Evolutionary conservation across 2,113 vertebrate species (phyloP).

Genomic region (Gallinago jamesoni): DNA sequence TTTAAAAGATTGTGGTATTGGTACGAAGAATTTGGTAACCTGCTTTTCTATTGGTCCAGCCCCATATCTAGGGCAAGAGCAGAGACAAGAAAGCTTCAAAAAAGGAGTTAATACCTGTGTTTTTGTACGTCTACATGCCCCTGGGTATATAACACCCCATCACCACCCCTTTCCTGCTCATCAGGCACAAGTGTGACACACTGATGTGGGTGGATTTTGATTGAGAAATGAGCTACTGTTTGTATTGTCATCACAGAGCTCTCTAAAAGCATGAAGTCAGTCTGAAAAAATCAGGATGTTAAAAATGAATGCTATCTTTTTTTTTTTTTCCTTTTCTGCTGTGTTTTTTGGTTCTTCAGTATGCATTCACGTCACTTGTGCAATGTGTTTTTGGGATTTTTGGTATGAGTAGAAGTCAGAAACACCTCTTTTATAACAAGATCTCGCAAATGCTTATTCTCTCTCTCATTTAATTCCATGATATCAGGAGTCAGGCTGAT

Average conservation of each 20-base stretch:
- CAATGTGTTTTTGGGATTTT: not conserved
- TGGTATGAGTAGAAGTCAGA: not conserved
- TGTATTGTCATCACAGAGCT: constrained; percentile 56
- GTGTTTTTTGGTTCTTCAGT: not conserved
- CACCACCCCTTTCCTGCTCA: constrained; percentile 28
- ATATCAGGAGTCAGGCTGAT: not conserved
- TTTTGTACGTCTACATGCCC: not conserved
- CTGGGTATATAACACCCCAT: constrained; percentile 5
- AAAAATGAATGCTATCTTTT: not conserved
- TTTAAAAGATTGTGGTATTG: not conserved
- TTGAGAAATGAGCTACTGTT: constrained; percentile 62
- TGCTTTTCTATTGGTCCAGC: not conserved
- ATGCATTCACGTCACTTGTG: not conserved
- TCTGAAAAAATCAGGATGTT: constrained; percentile 35
- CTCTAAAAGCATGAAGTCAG: not conserved
- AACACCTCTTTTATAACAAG: not conserved
- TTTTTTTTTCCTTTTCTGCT: not conserved
- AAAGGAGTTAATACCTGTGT: not conserved
- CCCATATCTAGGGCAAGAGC: not conserved
- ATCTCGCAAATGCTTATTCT: not conserved
- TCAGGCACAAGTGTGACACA: constrained; percentile 53
- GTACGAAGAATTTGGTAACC: not conserved
- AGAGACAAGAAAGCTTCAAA: not conserved
- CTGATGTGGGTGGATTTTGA: constrained; percentile 62
- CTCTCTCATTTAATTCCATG: not conserved